Conservation (phyloP, 2,113 vertebrate genomes). For the Hydrolagus affinis region DNA sequence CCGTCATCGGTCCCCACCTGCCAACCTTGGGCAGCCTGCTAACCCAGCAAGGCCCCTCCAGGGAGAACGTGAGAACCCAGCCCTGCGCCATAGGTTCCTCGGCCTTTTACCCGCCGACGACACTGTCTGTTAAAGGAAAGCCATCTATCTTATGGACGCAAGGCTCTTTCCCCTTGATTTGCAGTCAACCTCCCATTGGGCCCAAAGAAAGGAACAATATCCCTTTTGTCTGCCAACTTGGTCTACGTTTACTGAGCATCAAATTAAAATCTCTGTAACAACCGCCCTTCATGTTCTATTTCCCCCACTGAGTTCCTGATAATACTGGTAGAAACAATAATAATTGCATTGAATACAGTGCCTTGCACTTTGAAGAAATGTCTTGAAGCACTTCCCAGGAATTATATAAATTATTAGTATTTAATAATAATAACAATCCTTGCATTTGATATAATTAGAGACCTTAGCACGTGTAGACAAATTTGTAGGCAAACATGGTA, state of each 20-base stretch:
- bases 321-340: no score
- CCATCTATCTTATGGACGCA: slow-evolving; percentile 21
- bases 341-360: no score
- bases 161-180: slow-evolving; percentile 10
- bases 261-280: slow-evolving; percentile 25
- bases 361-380: no score
- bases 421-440: no score
- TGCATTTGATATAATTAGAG: no score
- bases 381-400: no score
- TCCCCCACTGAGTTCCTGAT: no score
- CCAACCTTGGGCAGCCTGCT: slow-evolving; percentile 1
- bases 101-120: neutral
- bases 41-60: neutral
- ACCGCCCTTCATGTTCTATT: neutral
- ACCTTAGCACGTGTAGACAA: no score
- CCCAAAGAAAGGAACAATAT: slow-evolving; percentile 20
- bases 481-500: no score
- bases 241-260: neutral
- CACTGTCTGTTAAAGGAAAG: neutral
- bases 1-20: neutral
- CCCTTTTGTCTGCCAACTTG: slow-evolving; percentile 12
- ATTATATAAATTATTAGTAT: no score
- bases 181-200: slow-evolving; percentile 19
- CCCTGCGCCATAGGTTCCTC: neutral
- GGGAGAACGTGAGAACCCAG: neutral